Percentiles rank a stretch among this genome's conserved stretches.
phyloP scores from a whole-genome alignment of 2,888 invertebrate genomes.

The Mythimna pallens region DNA sequence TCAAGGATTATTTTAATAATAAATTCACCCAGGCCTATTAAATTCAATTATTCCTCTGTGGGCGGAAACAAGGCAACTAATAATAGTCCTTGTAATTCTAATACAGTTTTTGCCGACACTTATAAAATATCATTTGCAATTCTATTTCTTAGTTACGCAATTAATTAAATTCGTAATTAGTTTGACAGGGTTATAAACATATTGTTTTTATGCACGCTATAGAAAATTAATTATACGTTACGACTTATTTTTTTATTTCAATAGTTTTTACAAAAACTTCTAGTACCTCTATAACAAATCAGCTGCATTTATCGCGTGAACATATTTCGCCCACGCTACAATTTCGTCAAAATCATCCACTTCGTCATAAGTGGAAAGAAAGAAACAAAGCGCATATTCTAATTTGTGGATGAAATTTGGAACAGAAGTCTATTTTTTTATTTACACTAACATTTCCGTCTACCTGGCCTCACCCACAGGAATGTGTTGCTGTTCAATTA shows the following conservation, averaged over 20 bases:
- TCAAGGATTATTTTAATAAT: neutral
- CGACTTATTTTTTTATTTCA: neutral
- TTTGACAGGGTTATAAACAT: constrained; percentile 21
- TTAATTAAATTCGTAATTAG: constrained; percentile 15
- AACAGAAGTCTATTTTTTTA: neutral
- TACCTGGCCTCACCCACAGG: too few species aligned
- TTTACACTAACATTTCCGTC: neutral
- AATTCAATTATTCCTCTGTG: neutral
- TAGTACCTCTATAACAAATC: neutral
- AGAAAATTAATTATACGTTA: constrained; percentile 13
- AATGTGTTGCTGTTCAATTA: too few species aligned
- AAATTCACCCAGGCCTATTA: neutral
- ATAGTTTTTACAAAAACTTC: neutral
- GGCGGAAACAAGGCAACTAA: constrained; percentile 6
- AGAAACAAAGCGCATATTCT: neutral
- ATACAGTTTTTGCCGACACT: constrained; percentile 28
- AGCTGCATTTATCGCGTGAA: neutral
- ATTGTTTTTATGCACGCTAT: constrained; percentile 34
- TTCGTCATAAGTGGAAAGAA: neutral
- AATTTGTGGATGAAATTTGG: neutral
- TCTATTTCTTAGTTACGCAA: constrained; percentile 22
- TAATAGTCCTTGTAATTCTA: constrained; percentile 35
- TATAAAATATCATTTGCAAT: constrained; percentile 39
- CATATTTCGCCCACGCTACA: neutral
- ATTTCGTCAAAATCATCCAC: neutral